These are phyloP conservation scores for Diploscapter pachys DNA, from an alignment of 1,140 invertebrate species.

Conservation along the genomic window DNA sequence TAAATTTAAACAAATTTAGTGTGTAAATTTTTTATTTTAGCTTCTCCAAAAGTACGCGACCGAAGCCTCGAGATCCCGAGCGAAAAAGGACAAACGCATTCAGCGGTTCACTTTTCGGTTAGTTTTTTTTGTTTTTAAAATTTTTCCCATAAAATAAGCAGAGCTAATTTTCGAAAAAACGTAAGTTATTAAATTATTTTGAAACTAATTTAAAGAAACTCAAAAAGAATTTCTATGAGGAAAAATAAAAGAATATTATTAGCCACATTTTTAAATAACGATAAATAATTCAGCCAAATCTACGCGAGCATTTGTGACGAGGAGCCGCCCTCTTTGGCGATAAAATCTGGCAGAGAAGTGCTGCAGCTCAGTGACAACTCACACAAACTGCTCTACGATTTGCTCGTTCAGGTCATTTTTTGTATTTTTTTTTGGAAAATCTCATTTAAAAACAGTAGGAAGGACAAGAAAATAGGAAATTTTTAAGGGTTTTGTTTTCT, in stretches of 20 bases:
- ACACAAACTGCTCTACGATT: slow-evolving; percentile 78
- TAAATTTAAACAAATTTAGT: neutral
- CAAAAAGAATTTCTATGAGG: no score
- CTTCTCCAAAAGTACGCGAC: slow-evolving; percentile 76
- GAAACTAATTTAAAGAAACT: no score
- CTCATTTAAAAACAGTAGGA: no score
- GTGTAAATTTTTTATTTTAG: slow-evolving; percentile 33
- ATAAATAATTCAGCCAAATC: slow-evolving; percentile 66
- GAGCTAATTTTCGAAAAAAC: no score
- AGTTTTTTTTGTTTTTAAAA: slow-evolving; percentile 1
- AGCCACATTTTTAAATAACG: no score
- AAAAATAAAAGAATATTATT: no score
- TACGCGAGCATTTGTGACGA: slow-evolving; percentile 69
- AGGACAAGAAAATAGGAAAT: neutral
- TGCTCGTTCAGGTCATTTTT: slow-evolving; percentile 67
- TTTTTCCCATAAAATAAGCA: no score
- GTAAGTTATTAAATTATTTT: no score
- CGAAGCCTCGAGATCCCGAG: slow-evolving; percentile 85
- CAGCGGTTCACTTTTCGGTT: slow-evolving; percentile 81
- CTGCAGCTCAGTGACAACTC: slow-evolving; percentile 76
- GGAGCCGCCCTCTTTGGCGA: slow-evolving; percentile 70
- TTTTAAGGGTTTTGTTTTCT: neutral
- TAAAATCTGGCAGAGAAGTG: slow-evolving; percentile 74
- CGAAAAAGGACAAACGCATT: slow-evolving; percentile 85
- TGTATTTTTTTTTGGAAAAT: no score